Conservation (phyloP, 2,113 vertebrate species). For the Dasyurus viverrinus region DNA sequence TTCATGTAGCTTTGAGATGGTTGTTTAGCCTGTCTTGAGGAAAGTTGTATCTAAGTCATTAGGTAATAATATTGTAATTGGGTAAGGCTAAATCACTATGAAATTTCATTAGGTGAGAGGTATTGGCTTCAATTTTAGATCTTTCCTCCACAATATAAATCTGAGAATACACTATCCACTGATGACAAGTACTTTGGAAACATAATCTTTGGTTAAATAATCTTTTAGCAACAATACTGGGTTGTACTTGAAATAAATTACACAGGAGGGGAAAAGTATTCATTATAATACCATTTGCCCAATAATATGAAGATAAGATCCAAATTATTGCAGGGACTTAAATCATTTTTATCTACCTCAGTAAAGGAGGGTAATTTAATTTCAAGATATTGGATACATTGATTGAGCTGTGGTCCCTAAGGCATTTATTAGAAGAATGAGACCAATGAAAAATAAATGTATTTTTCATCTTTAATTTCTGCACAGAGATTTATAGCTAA, state of each 20-base stretch:
- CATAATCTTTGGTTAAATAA: conserved; percentile 28
- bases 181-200: conserved; percentile 10
- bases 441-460: conserved; percentile 65
- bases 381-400: conserved; percentile 68
- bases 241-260: conserved; percentile 55
- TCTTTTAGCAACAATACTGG: neutral
- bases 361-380: conserved; percentile 69
- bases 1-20: conserved; percentile 3
- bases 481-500: conserved; percentile 59
- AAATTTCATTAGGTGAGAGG: neutral
- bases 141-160: neutral
- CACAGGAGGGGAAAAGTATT: conserved; percentile 2
- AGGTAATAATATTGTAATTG: neutral
- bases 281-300: conserved; percentile 38
- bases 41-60: neutral
- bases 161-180: neutral
- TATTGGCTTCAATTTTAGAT: neutral
- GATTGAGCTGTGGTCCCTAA: conserved; percentile 65
- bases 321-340: conserved; percentile 66
- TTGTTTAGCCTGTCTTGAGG: neutral
- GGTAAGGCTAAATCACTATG: neutral
- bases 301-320: conserved; percentile 53
- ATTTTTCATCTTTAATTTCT: conserved; percentile 71
- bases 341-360: conserved; percentile 64
- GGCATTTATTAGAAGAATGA: conserved; percentile 75